Percentiles rank a stretch among this genome's conserved stretches.
Conservation (phyloP, 2,888 invertebrate genomes). For the Tipula unca region DNA sequence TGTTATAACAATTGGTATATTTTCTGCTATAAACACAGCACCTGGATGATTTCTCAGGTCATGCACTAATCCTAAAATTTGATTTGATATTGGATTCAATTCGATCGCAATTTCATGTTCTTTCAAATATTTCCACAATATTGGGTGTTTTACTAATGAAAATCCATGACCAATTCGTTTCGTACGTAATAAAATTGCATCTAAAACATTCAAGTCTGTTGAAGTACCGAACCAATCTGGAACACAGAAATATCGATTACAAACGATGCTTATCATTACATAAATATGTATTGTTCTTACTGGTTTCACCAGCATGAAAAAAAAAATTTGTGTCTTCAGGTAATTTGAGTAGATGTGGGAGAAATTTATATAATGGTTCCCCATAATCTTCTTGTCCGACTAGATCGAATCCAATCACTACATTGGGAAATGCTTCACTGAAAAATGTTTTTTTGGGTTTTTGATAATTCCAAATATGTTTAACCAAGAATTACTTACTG, state of each 20-base stretch:
- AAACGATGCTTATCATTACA: neutral
- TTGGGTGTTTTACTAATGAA: constrained; percentile 39
- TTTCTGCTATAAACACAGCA: constrained; percentile 45
- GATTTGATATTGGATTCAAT: constrained; percentile 40
- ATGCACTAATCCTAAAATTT: constrained; percentile 41
- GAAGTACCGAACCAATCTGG: constrained; percentile 46
- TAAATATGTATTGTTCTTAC: constrained; percentile 27
- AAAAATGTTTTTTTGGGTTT: no score
- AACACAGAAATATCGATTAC: neutral
- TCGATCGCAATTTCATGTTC: constrained; percentile 37
- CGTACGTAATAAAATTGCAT: constrained; percentile 38
- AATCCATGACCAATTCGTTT: constrained; percentile 41
- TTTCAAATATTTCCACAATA: constrained; percentile 36
- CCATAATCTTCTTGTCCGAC: constrained; percentile 60
- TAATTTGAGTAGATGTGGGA: constrained; percentile 30
- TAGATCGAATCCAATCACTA: constrained; percentile 56
- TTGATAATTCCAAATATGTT: neutral
- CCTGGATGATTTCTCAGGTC: constrained; percentile 60
- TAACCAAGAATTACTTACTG: constrained; percentile 31
- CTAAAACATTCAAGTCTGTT: constrained; percentile 51
- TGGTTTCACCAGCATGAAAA: constrained; percentile 60
- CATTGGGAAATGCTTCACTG: constrained; percentile 41
- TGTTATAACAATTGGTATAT: constrained; percentile 53
- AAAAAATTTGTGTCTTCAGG: constrained; percentile 45
- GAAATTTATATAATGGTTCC: constrained; percentile 39